Evolutionary conservation across 2,797 vertebrate species (phyloP).

Genomic region (Anniella stebbinsi): DNA sequence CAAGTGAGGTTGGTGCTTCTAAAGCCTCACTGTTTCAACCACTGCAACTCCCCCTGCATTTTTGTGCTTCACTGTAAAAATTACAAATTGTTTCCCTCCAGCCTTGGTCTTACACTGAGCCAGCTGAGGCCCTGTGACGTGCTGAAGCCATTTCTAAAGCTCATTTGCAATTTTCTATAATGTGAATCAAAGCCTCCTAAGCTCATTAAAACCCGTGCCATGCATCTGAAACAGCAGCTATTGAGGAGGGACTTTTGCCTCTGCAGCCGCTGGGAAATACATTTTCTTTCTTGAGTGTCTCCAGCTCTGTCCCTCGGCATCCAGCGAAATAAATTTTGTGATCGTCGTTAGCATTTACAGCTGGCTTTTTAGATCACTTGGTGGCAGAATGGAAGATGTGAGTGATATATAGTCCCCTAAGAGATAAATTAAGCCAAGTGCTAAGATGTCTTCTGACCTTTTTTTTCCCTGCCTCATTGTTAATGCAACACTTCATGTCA

Average conservation of each 20-base stretch:
- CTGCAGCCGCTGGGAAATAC: background rate
- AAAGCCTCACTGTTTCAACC: background rate
- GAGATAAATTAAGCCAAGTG: constrained; percentile 40
- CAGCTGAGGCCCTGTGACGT: background rate
- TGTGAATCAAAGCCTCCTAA: background rate
- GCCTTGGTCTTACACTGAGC: background rate
- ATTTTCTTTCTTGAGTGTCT: background rate
- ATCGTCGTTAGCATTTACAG: constrained; percentile 26
- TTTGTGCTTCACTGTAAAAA: background rate
- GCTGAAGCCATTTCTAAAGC: background rate
- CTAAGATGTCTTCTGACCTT: constrained; percentile 14
- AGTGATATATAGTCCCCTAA: constrained; percentile 5
- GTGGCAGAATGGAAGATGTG: background rate
- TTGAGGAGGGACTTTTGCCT: background rate
- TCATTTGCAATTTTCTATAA: constrained; percentile 16
- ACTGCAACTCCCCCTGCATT: background rate
- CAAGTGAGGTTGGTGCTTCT: background rate
- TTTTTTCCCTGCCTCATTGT: background rate
- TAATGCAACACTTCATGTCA: constrained; percentile 19
- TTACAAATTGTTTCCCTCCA: background rate
- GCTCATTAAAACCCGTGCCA: constrained; percentile 14
- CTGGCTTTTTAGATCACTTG: constrained; percentile 24
- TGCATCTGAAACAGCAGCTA: constrained; percentile 12
- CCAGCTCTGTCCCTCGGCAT: background rate
- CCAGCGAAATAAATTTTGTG: constrained; percentile 25